Evolutionary conservation across 1,140 invertebrate genomes (phyloP), one percentile per base, ranked within the genome.

Genomic region (Drosophila arizonae): DNA sequence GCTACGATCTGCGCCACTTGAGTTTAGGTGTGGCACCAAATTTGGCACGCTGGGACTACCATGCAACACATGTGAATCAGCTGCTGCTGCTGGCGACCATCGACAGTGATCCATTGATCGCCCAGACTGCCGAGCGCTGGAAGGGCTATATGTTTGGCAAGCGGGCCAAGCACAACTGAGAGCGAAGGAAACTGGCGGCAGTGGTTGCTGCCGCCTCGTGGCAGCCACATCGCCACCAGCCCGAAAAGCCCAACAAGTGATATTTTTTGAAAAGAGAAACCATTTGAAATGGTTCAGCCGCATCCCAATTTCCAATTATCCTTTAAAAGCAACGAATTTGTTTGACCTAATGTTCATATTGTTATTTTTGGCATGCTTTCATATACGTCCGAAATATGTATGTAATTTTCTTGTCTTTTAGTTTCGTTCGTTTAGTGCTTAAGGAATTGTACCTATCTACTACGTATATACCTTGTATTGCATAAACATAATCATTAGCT

Each of bases 41-140:
- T 93, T 93, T 97, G 62, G 96, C 96, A 13, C 92, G 96, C 71
- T 99, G 98, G 97, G 99, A 99, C 92, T 99, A 99, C 92, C 99
- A 99, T 92, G 97, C 97, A 6, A 99, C 98, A 10, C 99, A 99
- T 92, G 96, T 99, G 24, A 99, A 99, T 93, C 98, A 99, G 87
- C 93, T 99, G 30, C 94, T 99, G 57, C 93, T 98, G 48, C 92
- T 99, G 17, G 95, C 95, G 55, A 97, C 97, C 0, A 95, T 99
- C 46, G 97, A 98, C 76, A 95, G 95, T 54, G 96, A 97, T 90
- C 94, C 96, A 2, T 93, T 98, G 67, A 95, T 99, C 77, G 94
- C 94, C 28, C 95, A 94, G 21, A 97, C 97, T 0, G 97, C 98
- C 3, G 95, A 97, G 84, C 92, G 98, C 48, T 99, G 98, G 98